Base-by-base conservation (phyloP, 2,113 vertebrate species). In the Grammomys surdaster region DNA sequence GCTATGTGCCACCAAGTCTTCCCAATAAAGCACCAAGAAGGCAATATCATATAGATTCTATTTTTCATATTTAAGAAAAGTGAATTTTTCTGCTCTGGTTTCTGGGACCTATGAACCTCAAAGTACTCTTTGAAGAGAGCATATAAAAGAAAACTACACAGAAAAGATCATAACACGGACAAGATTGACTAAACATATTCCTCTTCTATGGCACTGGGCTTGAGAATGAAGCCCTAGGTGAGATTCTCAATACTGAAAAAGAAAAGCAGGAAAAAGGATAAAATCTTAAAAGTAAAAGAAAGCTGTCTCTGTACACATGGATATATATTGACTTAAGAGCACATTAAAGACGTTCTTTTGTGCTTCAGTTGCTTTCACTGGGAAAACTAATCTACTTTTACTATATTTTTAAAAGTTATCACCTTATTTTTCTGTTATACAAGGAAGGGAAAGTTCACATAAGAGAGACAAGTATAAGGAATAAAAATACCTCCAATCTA, bases 1-100 rank as follows among this genome's bases (percentile, higher is more conserved):
- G n/a, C 28, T 22, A 65, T 19, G 16, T 20, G 28, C 4, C 60
- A 33, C 8, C 4, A 31, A 43, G 28, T 46, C 14, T 4, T 46
- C 7, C 19, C 28, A 40, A 17, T 0, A 70, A 12, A 51, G 1
- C 4, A 7, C n/a, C 56, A 10, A 1, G 4, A 65, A 78, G 5
- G 0, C 36, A 2, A 81, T 8, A 6, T 1, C 5, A 1, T 73
- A 1, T 1, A 76, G 4, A 7, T 63, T n/a, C 7, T 24, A 12
- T 5, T 28, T 6, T 11, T 48, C 46, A 12, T 7, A 5, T 48
- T 48, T 56, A 84, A n/a, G 17, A 76, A 3, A 33, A 31, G 17
- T 33, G 36, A 5, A 7, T 13, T 9, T 20, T 51, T 77, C 20
- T 81, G n/a, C 28, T 60, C 63, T n/a, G n/a, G 12, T 17, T 19